Percentiles rank a stretch among this genome's conserved stretches.
phyloP scores from a whole-genome alignment of 1,140 invertebrate species.

The Papilio polyxenes region DNA sequence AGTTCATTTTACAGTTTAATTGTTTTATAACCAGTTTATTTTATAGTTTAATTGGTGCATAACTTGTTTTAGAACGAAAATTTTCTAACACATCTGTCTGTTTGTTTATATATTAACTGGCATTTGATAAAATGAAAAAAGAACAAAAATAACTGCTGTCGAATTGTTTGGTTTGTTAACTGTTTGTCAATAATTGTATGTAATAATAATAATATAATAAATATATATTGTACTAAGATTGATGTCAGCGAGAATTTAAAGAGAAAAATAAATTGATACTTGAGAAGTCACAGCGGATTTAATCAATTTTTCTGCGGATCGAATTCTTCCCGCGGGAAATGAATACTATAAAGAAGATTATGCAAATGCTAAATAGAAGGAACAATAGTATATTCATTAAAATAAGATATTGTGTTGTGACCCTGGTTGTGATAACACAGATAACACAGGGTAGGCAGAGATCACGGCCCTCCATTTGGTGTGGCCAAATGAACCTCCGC shows the following conservation, averaged over 20 bases:
- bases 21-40: neutral
- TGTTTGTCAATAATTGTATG: neutral
- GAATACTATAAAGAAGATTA: neutral
- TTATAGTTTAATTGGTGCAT: neutral
- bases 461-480: no score
- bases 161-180: neutral
- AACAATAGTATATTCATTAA: no score
- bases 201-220: no score
- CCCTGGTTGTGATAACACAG: no score
- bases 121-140: neutral
- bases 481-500: no score
- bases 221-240: neutral
- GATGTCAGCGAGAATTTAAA: neutral
- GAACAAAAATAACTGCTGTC: neutral
- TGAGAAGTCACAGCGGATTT: neutral
- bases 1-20: neutral
- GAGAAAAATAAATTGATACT: neutral
- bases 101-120: neutral
- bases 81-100: no score
- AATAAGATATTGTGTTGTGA: no score
- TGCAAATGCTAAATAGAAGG: neutral
- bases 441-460: no score
- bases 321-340: neutral
- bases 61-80: neutral
- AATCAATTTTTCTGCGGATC: neutral